These are phyloP conservation scores for Lycia hirtaria DNA, from an alignment of 2,888 invertebrate genomes.

Conservation along the genomic window DNA sequence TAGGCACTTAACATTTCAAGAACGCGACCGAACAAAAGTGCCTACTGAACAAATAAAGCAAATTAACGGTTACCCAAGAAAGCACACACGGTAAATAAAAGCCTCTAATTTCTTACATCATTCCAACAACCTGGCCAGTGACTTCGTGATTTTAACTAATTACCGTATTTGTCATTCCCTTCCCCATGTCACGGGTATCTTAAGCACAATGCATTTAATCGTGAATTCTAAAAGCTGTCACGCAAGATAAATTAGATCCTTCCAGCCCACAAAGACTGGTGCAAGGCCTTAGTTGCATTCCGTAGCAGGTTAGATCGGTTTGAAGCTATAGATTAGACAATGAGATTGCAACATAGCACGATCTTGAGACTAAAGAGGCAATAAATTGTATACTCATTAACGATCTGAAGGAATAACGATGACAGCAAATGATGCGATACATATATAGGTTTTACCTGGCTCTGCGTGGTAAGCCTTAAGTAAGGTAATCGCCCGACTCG, in stretches of 20 bases:
- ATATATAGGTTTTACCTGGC: too few relatives aligned
- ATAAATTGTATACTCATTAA: constrained; percentile 39
- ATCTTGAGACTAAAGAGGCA: constrained; percentile 47
- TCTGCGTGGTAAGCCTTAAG: too few relatives aligned
- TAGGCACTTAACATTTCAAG: not conserved
- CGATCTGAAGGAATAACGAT: constrained; percentile 16
- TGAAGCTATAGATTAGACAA: constrained; percentile 57
- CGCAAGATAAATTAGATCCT: constrained; percentile 68
- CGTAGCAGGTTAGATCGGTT: constrained; percentile 61
- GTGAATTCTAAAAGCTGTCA: constrained; percentile 67
- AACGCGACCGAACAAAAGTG: not conserved
- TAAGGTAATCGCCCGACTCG: too few relatives aligned
- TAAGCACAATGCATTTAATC: constrained; percentile 48
- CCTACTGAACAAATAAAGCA: constrained; percentile 19
- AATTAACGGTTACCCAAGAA: constrained; percentile 20
- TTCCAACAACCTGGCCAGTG: constrained; percentile 6
- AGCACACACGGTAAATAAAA: constrained; percentile 1
- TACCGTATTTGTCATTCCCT: constrained; percentile 70
- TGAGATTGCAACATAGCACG: constrained; percentile 56
- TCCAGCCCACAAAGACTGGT: constrained; percentile 60
- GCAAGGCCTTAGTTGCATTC: constrained; percentile 66
- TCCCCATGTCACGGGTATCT: constrained; percentile 44
- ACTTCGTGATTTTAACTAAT: constrained; percentile 55
- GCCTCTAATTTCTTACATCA: constrained; percentile 26
- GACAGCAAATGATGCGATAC: too few relatives aligned